Conservation (phyloP, 2,113 vertebrate genomes). For the Galeopterus variegatus region DNA sequence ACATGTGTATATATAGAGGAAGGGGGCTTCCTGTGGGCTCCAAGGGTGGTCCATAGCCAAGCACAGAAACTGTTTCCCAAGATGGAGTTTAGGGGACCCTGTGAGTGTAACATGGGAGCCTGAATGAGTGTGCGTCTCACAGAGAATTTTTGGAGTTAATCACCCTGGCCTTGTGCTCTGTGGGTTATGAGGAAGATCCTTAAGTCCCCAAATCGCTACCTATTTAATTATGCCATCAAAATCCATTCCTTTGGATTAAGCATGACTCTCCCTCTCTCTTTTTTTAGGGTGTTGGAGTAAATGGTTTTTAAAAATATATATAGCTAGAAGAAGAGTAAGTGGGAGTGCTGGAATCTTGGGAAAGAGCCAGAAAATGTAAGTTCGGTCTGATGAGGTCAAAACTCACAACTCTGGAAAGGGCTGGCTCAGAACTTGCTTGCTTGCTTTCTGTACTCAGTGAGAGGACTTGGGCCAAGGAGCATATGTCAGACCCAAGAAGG, state of each 20-base stretch:
- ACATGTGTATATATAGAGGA: background rate
- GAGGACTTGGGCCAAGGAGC: background rate
- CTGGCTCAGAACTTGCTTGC: background rate
- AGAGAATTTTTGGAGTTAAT: constrained; percentile 29
- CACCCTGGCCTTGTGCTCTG: background rate
- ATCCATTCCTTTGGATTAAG: background rate
- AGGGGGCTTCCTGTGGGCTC: constrained; percentile 24
- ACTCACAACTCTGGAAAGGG: background rate
- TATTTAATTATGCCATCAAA: background rate
- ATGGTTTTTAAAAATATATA: constrained; percentile 35
- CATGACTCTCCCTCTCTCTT: background rate
- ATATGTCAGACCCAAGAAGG: constrained; percentile 16
- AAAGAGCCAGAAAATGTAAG: constrained; percentile 47
- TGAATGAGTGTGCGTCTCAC: background rate
- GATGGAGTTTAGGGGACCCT: background rate
- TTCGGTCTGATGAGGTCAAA: constrained; percentile 60
- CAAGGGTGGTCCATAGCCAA: constrained; percentile 7
- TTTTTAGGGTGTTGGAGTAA: background rate
- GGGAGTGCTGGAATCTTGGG: background rate
- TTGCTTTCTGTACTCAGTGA: constrained; percentile 26
- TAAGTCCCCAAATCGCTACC: background rate
- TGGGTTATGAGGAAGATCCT: background rate
- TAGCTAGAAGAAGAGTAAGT: background rate
- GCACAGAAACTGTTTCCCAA: constrained; percentile 42
- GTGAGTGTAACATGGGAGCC: background rate